Conservation (phyloP, 2,888 invertebrate genomes). For the Drosophila anomelani region DNA sequence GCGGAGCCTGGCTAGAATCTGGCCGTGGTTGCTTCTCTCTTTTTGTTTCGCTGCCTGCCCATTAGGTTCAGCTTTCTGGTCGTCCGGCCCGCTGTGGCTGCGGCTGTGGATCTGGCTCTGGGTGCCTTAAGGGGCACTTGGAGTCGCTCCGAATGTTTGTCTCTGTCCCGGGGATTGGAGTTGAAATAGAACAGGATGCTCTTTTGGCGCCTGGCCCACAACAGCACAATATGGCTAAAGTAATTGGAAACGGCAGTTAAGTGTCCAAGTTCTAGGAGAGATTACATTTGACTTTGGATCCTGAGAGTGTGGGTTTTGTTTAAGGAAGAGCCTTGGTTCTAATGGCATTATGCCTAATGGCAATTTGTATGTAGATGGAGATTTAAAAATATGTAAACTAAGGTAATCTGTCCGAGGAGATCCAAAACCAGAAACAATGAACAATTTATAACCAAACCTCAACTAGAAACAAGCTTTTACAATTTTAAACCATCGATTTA, state of each 20-base stretch:
- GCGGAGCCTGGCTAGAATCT: slow-evolving; percentile 21
- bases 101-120: slow-evolving; percentile 12
- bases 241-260: slow-evolving; percentile 39
- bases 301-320: slow-evolving; percentile 1
- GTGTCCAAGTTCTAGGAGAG: slow-evolving; percentile 8
- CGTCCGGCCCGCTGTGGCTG: slow-evolving; percentile 10
- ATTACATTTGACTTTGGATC: slow-evolving; percentile 10
- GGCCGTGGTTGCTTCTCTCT: slow-evolving; percentile 14
- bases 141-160: slow-evolving; percentile 70
- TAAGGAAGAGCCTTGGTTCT: not conserved
- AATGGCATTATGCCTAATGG: not conserved
- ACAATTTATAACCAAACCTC: not conserved
- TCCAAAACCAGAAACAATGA: too few relatives aligned
- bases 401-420: too few relatives aligned
- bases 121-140: slow-evolving; percentile 60
- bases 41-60: slow-evolving; percentile 46
- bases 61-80: slow-evolving; percentile 65
- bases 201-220: slow-evolving; percentile 37
- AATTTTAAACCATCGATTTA: not conserved
- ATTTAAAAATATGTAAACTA: not conserved
- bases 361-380: not conserved
- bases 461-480: not conserved
- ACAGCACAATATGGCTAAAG: slow-evolving; percentile 11
- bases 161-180: slow-evolving; percentile 55
- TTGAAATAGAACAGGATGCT: slow-evolving; percentile 30